Conservation (phyloP, 1,140 invertebrate genomes). For the Galleria mellonella region DNA sequence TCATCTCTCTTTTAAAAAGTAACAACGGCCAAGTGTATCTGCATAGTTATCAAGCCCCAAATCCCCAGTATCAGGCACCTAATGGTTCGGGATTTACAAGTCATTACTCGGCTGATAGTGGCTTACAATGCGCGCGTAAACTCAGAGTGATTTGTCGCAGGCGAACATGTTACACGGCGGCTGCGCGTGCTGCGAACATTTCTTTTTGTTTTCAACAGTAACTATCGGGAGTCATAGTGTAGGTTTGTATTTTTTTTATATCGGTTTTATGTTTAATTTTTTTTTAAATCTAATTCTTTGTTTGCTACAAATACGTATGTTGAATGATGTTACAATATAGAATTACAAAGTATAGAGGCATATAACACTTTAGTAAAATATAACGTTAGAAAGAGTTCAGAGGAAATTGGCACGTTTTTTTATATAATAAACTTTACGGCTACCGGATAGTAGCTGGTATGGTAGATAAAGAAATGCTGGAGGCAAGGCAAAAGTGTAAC, state of each 20-base stretch:
- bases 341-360: too few relatives aligned
- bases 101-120: constrained; percentile 8
- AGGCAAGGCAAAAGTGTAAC: too few relatives aligned
- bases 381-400: too few relatives aligned
- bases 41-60: not conserved
- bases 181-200: not conserved
- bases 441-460: too few relatives aligned
- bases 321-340: not conserved
- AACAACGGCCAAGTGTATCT: not conserved
- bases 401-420: too few relatives aligned
- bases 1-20: not conserved
- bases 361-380: too few relatives aligned
- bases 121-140: constrained; percentile 11
- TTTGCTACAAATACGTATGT: not conserved
- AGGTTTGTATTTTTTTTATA: too few relatives aligned
- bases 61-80: not conserved
- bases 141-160: not conserved
- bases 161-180: not conserved
- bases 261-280: not conserved
- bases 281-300: not conserved
- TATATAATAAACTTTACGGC: too few relatives aligned
- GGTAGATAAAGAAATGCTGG: too few relatives aligned
- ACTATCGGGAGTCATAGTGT: too few relatives aligned
- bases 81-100: constrained; percentile 10
- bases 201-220: not conserved